Evolutionary conservation across 2,797 vertebrate species (phyloP).

Genomic region (Alfaro cultratus): DNA sequence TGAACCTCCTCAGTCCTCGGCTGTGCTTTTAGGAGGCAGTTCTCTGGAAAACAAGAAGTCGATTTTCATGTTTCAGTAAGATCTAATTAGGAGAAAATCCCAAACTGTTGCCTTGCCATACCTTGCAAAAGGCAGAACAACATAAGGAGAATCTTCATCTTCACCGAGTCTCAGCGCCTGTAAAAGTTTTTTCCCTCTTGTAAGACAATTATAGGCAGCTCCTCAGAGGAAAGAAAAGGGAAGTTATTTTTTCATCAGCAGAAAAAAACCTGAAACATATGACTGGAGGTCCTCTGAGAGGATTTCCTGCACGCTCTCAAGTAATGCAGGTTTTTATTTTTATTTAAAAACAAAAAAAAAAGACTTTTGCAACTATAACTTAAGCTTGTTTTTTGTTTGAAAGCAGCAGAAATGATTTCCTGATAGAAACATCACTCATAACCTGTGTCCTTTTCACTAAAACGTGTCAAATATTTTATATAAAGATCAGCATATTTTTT

Average conservation of each 20-base stretch:
- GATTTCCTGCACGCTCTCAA: neutral
- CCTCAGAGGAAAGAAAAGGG: slow-evolving; percentile 43
- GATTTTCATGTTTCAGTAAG: neutral
- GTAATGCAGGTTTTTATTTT: neutral
- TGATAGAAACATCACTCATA: neutral
- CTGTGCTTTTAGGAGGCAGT: slow-evolving; percentile 52
- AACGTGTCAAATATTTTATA: neutral
- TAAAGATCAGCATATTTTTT: neutral
- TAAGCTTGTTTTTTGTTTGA: neutral
- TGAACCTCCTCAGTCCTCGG: slow-evolving; percentile 48
- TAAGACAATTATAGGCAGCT: slow-evolving; percentile 30
- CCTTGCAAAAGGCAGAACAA: slow-evolving; percentile 62
- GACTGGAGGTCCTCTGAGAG: neutral
- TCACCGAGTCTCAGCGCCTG: slow-evolving; percentile 18
- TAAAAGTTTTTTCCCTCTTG: slow-evolving; percentile 13
- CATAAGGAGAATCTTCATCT: slow-evolving; percentile 71
- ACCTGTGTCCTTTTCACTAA: neutral
- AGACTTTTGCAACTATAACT: neutral
- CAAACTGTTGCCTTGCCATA: slow-evolving; percentile 27
- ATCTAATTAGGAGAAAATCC: neutral
- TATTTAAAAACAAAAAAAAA: neutral
- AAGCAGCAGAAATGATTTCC: neutral
- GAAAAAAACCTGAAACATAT: slow-evolving; percentile 2
- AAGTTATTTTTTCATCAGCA: slow-evolving; percentile 47
- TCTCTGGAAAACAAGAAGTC: slow-evolving; percentile 60